Evolutionary conservation across 1,140 invertebrate species (phyloP).

Genomic region (Brachionus rubens): DNA sequence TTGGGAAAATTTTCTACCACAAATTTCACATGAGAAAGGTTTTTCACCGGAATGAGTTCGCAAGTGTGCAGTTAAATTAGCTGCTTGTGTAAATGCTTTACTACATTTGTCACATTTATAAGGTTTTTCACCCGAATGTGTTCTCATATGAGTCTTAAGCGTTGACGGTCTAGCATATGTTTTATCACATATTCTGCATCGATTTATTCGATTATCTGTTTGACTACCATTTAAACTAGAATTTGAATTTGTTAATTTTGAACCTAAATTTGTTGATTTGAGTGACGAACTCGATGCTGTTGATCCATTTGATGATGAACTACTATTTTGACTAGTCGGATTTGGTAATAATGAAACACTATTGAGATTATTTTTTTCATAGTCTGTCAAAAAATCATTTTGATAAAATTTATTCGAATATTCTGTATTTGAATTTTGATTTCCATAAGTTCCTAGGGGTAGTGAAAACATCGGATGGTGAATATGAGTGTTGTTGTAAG

Average conservation of each 20-base stretch:
- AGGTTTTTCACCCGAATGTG: constrained; percentile 57
- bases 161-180: constrained; percentile 56
- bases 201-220: constrained; percentile 26
- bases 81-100: constrained; percentile 60
- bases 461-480: constrained; percentile 27
- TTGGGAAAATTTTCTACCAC: constrained; percentile 57
- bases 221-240: constrained; percentile 12
- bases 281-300: constrained; percentile 27
- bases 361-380: background rate
- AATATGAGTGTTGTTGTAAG: constrained; percentile 34
- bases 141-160: constrained; percentile 51
- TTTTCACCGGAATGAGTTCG: constrained; percentile 71
- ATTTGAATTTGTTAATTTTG: background rate
- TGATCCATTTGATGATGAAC: constrained; percentile 1
- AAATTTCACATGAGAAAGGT: constrained; percentile 94
- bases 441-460: background rate
- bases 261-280: background rate
- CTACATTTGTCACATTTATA: constrained; percentile 56
- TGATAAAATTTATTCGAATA: constrained; percentile 35
- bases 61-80: constrained; percentile 61
- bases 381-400: constrained; percentile 28
- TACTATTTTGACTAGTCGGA: constrained; percentile 43
- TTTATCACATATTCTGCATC: constrained; percentile 53
- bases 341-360: background rate
- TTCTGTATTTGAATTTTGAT: background rate